Percentiles rank a stretch among this genome's conserved stretches.
Evolutionary conservation across 2,888 invertebrate species (phyloP).

Genomic region (Heteromyza rotundicornis): DNA sequence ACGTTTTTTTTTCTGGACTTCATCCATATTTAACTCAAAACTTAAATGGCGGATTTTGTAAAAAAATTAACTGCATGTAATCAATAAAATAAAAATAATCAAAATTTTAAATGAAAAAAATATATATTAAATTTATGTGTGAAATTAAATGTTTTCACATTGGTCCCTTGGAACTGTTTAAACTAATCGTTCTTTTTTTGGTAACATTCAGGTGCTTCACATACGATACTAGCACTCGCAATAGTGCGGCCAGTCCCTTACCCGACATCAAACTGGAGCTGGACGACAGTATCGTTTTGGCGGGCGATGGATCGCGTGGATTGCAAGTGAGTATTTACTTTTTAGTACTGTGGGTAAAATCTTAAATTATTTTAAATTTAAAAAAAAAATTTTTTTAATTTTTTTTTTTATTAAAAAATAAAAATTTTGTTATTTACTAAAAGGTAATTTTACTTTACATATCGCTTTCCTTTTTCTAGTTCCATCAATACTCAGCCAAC

Average conservation of each 20-base stretch:
- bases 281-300: slow-evolving; percentile 51
- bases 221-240: slow-evolving; percentile 58
- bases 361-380: background rate
- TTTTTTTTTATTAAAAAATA: background rate
- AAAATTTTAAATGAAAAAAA: too few species aligned
- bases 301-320: slow-evolving; percentile 39
- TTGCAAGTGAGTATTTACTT: slow-evolving; percentile 43
- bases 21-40: too few species aligned
- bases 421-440: background rate
- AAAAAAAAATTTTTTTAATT: background rate
- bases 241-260: slow-evolving; percentile 56
- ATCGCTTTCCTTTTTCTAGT: slow-evolving; percentile 34
- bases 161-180: too few species aligned
- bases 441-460: slow-evolving; percentile 4
- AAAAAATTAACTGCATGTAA: too few species aligned
- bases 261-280: slow-evolving; percentile 58
- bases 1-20: too few species aligned
- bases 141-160: too few species aligned
- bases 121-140: too few species aligned
- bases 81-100: too few species aligned
- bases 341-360: background rate
- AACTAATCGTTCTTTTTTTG: too few species aligned
- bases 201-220: slow-evolving; percentile 62
- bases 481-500: slow-evolving; percentile 78
- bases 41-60: too few species aligned